Conservation (phyloP, 2,888 invertebrate species). For the Cantharis rufa region DNA sequence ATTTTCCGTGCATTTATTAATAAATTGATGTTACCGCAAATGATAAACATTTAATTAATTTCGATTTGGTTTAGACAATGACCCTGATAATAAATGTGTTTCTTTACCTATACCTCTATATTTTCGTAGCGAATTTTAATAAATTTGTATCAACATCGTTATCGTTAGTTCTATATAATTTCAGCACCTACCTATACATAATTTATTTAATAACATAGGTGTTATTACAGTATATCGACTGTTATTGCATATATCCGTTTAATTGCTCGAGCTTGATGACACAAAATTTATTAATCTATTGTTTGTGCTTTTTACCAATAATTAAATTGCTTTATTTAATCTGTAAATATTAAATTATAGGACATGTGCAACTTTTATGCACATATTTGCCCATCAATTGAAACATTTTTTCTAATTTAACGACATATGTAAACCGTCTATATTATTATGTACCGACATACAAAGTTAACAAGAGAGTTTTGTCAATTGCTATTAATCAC, state of each 20-base stretch:
- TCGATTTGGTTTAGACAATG: background rate
- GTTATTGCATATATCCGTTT: background rate
- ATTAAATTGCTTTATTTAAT: constrained; percentile 32
- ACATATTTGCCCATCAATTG: constrained; percentile 22
- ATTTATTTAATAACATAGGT: background rate
- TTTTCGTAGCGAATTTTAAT: background rate
- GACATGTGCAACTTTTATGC: constrained; percentile 21
- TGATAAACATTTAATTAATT: too few species aligned
- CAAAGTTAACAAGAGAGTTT: constrained; percentile 18
- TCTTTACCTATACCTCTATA: background rate
- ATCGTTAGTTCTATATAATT: background rate
- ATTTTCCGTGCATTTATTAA: too few species aligned
- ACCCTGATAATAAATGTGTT: background rate
- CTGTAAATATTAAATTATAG: constrained; percentile 20
- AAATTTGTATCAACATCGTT: background rate
- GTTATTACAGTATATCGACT: background rate
- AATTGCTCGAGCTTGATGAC: background rate
- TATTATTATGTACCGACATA: constrained; percentile 9
- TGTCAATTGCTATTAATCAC: constrained; percentile 21
- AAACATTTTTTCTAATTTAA: constrained; percentile 19
- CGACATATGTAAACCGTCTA: constrained; percentile 21
- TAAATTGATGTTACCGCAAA: too few species aligned
- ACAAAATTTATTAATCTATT: background rate
- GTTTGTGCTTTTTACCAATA: constrained; percentile 11
- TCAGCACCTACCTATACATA: background rate